phyloP scores from a whole-genome alignment of 2,888 invertebrate species.

The Ophion obscuratus region DNA sequence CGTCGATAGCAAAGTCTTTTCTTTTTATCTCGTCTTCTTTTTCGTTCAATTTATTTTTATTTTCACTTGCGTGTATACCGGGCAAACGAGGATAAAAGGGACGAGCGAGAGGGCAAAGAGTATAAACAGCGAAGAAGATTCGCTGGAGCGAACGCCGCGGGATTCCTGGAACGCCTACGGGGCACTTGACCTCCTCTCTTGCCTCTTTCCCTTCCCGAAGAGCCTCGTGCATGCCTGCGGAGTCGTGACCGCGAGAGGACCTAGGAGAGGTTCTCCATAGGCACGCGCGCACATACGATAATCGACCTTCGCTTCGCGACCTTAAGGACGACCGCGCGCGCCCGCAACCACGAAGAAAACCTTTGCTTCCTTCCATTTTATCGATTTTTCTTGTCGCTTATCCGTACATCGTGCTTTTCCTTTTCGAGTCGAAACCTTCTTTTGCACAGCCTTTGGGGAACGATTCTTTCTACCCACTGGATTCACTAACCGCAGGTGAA shows the following conservation, averaged over 20 bases:
- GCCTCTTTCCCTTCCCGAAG: constrained; percentile 18
- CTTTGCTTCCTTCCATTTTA: constrained; percentile 38
- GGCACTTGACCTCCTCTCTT: constrained; percentile 69
- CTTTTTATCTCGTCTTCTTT: not conserved
- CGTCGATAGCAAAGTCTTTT: constrained; percentile 67
- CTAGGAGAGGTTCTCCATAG: constrained; percentile 50
- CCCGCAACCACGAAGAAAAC: not conserved
- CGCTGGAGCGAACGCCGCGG: constrained; percentile 70
- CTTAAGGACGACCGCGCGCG: constrained; percentile 48
- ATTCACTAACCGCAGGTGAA: too few species aligned
- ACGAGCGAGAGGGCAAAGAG: constrained; percentile 21
- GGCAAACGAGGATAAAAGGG: constrained; percentile 20
- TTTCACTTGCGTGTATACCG: constrained; percentile 41
- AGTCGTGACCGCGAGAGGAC: constrained; percentile 56
- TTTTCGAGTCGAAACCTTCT: not conserved
- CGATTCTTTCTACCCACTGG: too few species aligned
- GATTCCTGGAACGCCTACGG: constrained; percentile 77
- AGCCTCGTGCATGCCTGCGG: constrained; percentile 49
- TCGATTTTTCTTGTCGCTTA: not conserved
- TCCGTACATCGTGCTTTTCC: constrained; percentile 1
- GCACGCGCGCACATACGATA: constrained; percentile 59
- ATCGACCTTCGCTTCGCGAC: constrained; percentile 66
- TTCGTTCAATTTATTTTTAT: not conserved
- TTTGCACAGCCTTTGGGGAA: too few species aligned
- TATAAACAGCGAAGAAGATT: constrained; percentile 32